Base-by-base conservation (phyloP, 2,797 vertebrate species). In the Pygocentrus nattereri region DNA sequence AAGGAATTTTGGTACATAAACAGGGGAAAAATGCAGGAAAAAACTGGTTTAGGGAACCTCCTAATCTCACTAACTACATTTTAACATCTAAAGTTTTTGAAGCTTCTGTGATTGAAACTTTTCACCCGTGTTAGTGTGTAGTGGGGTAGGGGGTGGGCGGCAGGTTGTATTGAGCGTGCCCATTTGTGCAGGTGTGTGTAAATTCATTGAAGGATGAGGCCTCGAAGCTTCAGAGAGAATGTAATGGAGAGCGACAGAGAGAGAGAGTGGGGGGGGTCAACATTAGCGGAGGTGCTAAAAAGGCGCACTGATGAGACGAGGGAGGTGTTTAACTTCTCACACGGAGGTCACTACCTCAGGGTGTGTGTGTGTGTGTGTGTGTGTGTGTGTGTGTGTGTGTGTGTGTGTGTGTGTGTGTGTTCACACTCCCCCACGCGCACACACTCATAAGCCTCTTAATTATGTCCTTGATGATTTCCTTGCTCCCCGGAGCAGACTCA, bases 381-480 rank as follows among this genome's bases (percentile, higher is more conserved):
- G 81, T 68, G 87, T 89, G 76, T 78, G 34, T 62, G 90, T 73
- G 81, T 70, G 87, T 89, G 76, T 78, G 27, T 62, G 90, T 73
- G 81, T 70, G 87, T 89, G 76, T 78, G 34, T 62, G 90, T 73
- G 80, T 70, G 87, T 89, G 73, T 78, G 34, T 62, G 88, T 88
- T 87, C 87, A 70, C 74, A 78, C 59, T 31, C 59, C 90, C 68
- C 85, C 50, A 54, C 52, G 79, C 88, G 80, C 85, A 76, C 74
- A 76, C 87, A 65, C 85, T 91, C 87, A 75, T 94, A 95, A 95
- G 93, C 93, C 90, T 91, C 91, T 93, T 95, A 95, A 95, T 95
- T 94, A 93, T 91, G 94, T 94, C 94, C 94, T 94, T 88, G 88
- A 94, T 94, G 94, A 92, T 93, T 95, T 91, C 88, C 86, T 91